These are phyloP conservation scores for Xiphophorus maculatus DNA, from an alignment of 2,113 vertebrate genomes.

Conservation along the genomic window DNA sequence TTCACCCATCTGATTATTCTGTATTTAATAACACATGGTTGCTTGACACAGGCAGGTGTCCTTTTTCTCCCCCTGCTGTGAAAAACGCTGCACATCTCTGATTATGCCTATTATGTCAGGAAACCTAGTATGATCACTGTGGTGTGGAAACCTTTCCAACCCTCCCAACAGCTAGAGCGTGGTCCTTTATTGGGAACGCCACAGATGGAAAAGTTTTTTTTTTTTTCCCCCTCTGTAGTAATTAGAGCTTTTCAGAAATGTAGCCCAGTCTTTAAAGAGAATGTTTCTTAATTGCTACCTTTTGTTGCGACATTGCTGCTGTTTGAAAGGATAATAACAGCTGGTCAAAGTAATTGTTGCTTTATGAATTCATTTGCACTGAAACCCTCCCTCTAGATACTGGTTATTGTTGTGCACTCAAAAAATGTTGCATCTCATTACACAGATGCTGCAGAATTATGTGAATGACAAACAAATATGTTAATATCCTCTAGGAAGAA, in stretches of 20 bases:
- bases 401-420: slow-evolving; percentile 52
- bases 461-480: slow-evolving; percentile 34
- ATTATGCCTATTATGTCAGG: slow-evolving; percentile 49
- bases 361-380: slow-evolving; percentile 60
- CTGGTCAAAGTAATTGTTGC: slow-evolving; percentile 64
- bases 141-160: slow-evolving; percentile 48
- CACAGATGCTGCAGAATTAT: slow-evolving; percentile 49
- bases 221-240: slow-evolving; percentile 36
- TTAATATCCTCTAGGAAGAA: slow-evolving; percentile 24
- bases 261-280: slow-evolving; percentile 57
- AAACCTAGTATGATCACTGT: slow-evolving; percentile 53
- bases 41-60: slow-evolving; percentile 12
- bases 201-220: slow-evolving; percentile 40
- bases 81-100: slow-evolving; percentile 23
- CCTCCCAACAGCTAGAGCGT: slow-evolving; percentile 32
- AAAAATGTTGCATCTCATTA: slow-evolving; percentile 31
- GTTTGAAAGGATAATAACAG: slow-evolving; percentile 73
- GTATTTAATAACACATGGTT: slow-evolving; percentile 18
- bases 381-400: slow-evolving; percentile 40
- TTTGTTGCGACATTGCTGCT: slow-evolving; percentile 58
- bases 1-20: background rate
- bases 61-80: slow-evolving; percentile 7
- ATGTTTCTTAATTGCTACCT: slow-evolving; percentile 68
- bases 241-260: slow-evolving; percentile 68
- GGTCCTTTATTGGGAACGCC: slow-evolving; percentile 47